Percentiles rank a stretch among this genome's conserved stretches.
phyloP scores from a whole-genome alignment of 2,888 invertebrate species.

The Lamellibrachia satsuma region DNA sequence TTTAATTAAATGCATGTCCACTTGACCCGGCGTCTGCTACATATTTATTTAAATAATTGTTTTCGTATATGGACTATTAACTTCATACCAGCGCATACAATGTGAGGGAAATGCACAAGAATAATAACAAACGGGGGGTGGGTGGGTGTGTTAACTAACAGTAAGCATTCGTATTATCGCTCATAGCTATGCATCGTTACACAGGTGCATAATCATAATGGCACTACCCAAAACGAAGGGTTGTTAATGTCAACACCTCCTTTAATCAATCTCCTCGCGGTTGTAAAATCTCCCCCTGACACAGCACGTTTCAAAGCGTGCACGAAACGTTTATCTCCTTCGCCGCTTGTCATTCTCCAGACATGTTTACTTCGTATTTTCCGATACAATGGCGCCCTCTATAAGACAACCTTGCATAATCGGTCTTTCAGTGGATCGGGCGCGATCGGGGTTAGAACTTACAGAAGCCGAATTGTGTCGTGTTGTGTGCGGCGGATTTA shows the following conservation, averaged over 20 bases:
- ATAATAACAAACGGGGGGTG: no score
- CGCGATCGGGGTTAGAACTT: neutral
- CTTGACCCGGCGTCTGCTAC: no score
- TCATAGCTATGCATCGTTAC: neutral
- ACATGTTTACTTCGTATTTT: neutral
- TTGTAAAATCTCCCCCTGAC: neutral
- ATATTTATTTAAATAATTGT: no score
- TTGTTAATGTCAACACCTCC: neutral
- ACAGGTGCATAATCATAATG: neutral
- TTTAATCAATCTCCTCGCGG: neutral
- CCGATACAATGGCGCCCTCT: neutral
- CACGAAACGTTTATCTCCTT: neutral
- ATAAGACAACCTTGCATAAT: neutral
- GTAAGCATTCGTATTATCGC: neutral
- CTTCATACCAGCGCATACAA: no score
- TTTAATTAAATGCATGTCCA: no score
- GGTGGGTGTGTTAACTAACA: neutral
- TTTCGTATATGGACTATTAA: no score
- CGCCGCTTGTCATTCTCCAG: neutral
- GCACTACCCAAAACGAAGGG: neutral
- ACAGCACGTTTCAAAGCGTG: neutral
- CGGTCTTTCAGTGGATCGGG: neutral
- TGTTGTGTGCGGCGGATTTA: no score
- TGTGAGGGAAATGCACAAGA: no score
- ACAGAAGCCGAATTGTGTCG: no score